A percentile compares a stretch with the other conserved stretches of the same genome.
These are phyloP conservation scores for Corythornis madagascariensis DNA, from an alignment of 2,113 vertebrate species.

Conservation along the genomic window DNA sequence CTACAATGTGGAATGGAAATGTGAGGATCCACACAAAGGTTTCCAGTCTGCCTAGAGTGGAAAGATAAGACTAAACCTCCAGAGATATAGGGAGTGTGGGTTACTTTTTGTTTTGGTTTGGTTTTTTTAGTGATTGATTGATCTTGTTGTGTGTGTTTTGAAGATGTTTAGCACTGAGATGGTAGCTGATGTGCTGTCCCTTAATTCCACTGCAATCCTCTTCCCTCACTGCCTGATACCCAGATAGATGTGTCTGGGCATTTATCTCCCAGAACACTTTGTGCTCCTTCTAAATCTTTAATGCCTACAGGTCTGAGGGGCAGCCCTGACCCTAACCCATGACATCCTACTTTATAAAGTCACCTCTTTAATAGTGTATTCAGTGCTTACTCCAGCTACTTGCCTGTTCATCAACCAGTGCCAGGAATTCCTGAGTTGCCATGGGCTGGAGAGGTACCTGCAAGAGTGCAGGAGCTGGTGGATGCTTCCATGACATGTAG, in stretches of 20 bases:
- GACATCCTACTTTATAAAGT: background rate
- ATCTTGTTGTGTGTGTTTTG: background rate
- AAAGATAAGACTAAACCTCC: background rate
- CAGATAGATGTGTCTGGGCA: background rate
- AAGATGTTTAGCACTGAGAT: background rate
- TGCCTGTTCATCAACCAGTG: background rate
- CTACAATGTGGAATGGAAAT: background rate
- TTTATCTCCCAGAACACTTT: background rate
- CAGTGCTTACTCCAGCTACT: background rate
- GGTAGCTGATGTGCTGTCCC: background rate
- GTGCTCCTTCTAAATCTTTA: background rate
- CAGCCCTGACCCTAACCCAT: too few relatives aligned
- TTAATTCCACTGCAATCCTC: background rate
- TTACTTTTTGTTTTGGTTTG: background rate
- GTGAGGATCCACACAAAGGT: background rate
- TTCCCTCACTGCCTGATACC: background rate
- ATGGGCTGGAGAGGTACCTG: background rate
- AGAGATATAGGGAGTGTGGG: background rate
- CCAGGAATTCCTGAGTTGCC: background rate
- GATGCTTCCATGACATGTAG: background rate
- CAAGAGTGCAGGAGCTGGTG: background rate
- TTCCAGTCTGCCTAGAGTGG: background rate
- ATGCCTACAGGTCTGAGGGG: too few relatives aligned
- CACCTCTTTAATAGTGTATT: background rate
- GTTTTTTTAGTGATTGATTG: background rate